Evolutionary conservation across 2,797 vertebrate species (phyloP).

Genomic region (Acestrorhynchus altus): DNA sequence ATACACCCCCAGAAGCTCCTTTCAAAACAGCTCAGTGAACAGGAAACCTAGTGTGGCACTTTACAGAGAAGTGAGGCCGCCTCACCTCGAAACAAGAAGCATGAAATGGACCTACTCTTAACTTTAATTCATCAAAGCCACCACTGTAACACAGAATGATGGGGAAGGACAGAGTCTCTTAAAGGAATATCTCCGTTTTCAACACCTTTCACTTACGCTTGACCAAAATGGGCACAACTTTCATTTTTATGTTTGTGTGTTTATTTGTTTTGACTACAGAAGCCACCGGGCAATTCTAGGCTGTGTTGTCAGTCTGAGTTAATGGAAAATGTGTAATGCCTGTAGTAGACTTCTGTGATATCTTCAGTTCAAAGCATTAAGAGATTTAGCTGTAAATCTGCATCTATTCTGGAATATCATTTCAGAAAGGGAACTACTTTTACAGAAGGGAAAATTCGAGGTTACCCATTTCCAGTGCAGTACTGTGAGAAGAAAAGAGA

Average conservation of each 20-base stretch:
- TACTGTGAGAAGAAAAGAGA: too few relatives aligned
- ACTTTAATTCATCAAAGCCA: conserved; percentile 1
- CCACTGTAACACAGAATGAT: not conserved
- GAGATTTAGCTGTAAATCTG: too few relatives aligned
- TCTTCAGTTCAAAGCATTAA: too few relatives aligned
- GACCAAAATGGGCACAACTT: not conserved
- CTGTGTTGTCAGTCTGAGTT: not conserved
- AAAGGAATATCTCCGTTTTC: not conserved
- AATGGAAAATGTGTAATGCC: too few relatives aligned
- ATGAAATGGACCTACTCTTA: not conserved
- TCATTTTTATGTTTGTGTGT: not conserved
- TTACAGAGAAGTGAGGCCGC: not conserved
- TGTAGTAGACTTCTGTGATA: too few relatives aligned
- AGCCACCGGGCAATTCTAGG: not conserved
- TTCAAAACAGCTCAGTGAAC: conserved; percentile 3
- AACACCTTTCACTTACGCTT: not conserved
- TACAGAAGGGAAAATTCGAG: too few relatives aligned
- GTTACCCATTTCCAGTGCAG: too few relatives aligned
- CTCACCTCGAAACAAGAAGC: conserved; percentile 10
- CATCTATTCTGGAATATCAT: too few relatives aligned
- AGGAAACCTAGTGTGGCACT: not conserved
- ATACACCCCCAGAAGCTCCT: not conserved
- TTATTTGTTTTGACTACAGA: not conserved
- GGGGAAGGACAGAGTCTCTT: too few relatives aligned
- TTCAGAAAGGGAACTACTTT: too few relatives aligned